Evolutionary conservation across 2,113 vertebrate genomes (phyloP), one percentile per base, ranked within the genome.

Genomic region (Otolemur garnettii): DNA sequence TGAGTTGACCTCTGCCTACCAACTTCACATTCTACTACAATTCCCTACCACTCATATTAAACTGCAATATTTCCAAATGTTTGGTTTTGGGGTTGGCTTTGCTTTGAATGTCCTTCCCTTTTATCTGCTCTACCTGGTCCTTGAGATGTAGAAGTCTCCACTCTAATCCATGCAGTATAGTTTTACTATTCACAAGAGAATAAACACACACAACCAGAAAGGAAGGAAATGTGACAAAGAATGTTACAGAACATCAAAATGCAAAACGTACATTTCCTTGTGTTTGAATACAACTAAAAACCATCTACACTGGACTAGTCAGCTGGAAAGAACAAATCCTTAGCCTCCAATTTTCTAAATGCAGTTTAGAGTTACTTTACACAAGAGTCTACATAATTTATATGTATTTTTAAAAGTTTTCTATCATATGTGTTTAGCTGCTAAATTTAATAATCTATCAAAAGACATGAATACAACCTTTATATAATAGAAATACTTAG

Each of bases 221-320:
- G 90, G 75, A 93, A 95, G 83, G 87, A 94, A 96, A 81, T 24
- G 2, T 85, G 87, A 91, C 75, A 93, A 96, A 81, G 71, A 81
- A 92, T 87, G 80, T 95, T 78, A 94, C 60, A 96, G 74, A 96
- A 93, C 96, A 96, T 93, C 64, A 96, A 90, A 93, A 93, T 89
- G 66, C 78, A 96, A 84, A 64, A 66, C 82, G 35, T 85, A 91
- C 80, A 84, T 89, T 94, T 96, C 80, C 93, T 84, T 87, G 77
- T 75, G 84, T 68, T 85, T 96, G 71, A 85, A 79, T 87, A 74
- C 68, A 95, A 90, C 71, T 93, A 89, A 96, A 87, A 97, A 87
- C 72, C 79, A 94, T 83, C 42, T 95, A 90, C 24, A 64, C 69
- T 93, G 28, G 45, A 91, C 80, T 75, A 86, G 88, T 93, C 59